phyloP scores from a whole-genome alignment of 2,888 invertebrate genomes.

The Nemapogon koenigi region DNA sequence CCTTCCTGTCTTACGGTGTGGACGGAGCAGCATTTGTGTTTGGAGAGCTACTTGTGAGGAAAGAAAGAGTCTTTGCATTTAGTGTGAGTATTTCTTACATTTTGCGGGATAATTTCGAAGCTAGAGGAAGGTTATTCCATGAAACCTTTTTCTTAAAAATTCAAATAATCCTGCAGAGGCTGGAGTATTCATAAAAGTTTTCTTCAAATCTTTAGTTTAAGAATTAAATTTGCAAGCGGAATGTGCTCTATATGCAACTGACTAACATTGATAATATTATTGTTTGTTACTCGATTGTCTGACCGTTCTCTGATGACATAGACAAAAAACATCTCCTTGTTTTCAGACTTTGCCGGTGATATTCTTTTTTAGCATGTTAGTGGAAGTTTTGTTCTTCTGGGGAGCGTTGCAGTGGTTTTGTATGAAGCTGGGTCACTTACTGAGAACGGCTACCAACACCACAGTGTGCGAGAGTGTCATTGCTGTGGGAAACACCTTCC shows the following conservation, averaged over 20 bases:
- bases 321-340: background rate
- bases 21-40: conserved; percentile 87
- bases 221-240: too few species aligned
- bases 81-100: conserved; percentile 75
- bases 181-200: too few species aligned
- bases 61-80: conserved; percentile 80
- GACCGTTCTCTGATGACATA: background rate
- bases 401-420: conserved; percentile 90
- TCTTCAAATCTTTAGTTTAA: too few species aligned
- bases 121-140: too few species aligned
- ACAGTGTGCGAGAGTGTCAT: conserved; percentile 95
- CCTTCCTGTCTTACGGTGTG: conserved; percentile 80
- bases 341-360: conserved; percentile 83
- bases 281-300: too few species aligned
- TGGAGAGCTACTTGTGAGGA: conserved; percentile 69
- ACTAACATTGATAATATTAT: too few species aligned
- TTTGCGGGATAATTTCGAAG: too few species aligned
- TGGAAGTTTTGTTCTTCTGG: conserved; percentile 87
- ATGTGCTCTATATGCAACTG: too few species aligned
- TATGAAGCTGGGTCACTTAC: conserved; percentile 77
- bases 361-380: conserved; percentile 91
- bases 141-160: too few species aligned
- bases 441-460: conserved; percentile 71
- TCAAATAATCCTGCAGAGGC: too few species aligned
- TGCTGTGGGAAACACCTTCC: conserved; percentile 91